These are phyloP conservation scores for Pyrocephalus nanus DNA, from an alignment of 2,797 vertebrate genomes.

Conservation along the genomic window DNA sequence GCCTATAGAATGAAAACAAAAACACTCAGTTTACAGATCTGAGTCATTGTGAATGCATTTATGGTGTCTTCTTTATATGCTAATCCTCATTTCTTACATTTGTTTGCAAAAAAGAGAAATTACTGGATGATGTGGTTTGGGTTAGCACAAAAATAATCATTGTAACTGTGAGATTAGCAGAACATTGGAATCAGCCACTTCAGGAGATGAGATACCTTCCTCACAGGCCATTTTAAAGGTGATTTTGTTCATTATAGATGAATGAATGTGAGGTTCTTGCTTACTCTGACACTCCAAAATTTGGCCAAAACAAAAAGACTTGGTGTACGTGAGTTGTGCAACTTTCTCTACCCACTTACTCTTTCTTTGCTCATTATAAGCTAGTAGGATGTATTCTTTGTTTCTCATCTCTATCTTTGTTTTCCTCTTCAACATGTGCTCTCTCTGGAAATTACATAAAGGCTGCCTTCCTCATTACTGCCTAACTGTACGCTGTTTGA, in stretches of 20 bases:
- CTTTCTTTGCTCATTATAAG: background rate
- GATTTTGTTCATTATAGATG: background rate
- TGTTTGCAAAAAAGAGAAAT: background rate
- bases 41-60: background rate
- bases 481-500: background rate
- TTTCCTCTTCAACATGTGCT: background rate
- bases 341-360: background rate
- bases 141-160: background rate
- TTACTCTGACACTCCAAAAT: background rate
- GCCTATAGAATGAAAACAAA: background rate
- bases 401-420: background rate
- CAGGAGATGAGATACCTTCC: background rate
- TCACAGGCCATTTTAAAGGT: background rate
- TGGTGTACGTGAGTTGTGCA: accelerated
- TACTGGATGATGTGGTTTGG: background rate
- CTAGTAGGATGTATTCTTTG: background rate
- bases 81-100: background rate
- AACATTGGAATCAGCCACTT: background rate
- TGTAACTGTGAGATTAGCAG: background rate
- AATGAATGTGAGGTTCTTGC: background rate
- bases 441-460: background rate
- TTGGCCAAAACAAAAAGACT: background rate
- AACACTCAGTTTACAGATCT: background rate
- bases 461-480: background rate
- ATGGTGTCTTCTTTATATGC: background rate